Conservation (phyloP, 2,113 vertebrate genomes). For the Theristicus caerulescens region DNA sequence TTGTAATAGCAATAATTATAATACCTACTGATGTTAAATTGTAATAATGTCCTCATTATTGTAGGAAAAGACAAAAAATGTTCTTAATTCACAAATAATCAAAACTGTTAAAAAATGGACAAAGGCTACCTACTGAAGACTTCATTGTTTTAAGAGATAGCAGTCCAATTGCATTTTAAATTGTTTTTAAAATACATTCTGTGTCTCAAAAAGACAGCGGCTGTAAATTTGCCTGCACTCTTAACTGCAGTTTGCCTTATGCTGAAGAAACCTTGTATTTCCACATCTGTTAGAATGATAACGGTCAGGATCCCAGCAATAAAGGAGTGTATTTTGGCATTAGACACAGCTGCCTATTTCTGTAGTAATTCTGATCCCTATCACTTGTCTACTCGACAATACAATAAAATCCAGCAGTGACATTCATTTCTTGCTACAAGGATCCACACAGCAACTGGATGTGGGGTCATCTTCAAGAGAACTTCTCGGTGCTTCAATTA, state of each 20-base stretch:
- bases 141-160: background rate
- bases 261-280: background rate
- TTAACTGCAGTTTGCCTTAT: background rate
- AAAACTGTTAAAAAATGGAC: background rate
- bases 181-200: background rate
- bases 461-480: background rate
- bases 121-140: background rate
- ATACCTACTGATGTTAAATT: background rate
- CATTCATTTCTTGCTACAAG: background rate
- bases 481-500: background rate
- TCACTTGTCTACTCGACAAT: background rate
- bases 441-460: background rate
- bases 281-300: background rate
- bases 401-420: slow-evolving; percentile 4
- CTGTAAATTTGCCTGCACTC: background rate
- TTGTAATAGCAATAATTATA: background rate
- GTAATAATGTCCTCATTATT: background rate
- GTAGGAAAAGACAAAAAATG: background rate
- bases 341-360: background rate
- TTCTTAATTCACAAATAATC: background rate
- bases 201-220: background rate
- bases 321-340: background rate
- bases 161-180: background rate
- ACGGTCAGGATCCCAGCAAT: background rate
- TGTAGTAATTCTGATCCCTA: background rate